Base-by-base conservation (phyloP, 2,113 vertebrate species). In the Rutilus rutilus region DNA sequence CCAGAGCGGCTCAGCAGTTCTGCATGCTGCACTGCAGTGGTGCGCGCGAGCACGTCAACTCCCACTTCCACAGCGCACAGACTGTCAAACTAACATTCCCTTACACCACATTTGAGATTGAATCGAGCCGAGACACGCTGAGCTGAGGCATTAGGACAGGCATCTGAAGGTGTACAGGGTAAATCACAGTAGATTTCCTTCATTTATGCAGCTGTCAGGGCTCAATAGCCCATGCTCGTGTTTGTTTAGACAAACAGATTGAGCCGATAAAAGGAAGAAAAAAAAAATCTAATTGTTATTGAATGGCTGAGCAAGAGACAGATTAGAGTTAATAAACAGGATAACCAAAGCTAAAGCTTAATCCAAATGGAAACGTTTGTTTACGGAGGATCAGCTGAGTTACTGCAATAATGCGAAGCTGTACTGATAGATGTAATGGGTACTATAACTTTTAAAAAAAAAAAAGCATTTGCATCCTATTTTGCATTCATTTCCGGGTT, bases 21-120 rank as follows among this genome's bases (percentile, higher is more conserved):
- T 47, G 33, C 85, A 67, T 86, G 67, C 82, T 82, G 88, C 88
- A 85, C 71, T 86, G 85, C 85, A 82, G 87, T 83, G 83, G 76
- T 69, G 85, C 11, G 54, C 21, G 19, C 54, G 6, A 57, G 54
- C 54, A 57, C 54, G 54, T 57, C 54, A 25, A 50, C 77, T 79
- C 77, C 9, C n/a, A 33, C n/a, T 67, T 65, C 78, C 11, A 80
- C 33, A 62, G 54, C 19, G 19, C 7, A 30, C 33, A 78, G 52
- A 4, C 30, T 23, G 19, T 50, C 69, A 25, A 23, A 47, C 5
- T 4, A n/a, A 47, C 19, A 23, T 1, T 17, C 25, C 23, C 2
- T 75, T 15, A 75, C 2, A 75, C 45, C 73, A 36, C 25, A 19
- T 30, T 5, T 5, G 8, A 15, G 52, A 39, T n/a, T 15, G 8